Evolutionary conservation across 2,888 invertebrate genomes (phyloP).

Genomic region (Drosophila imparisetae): DNA sequence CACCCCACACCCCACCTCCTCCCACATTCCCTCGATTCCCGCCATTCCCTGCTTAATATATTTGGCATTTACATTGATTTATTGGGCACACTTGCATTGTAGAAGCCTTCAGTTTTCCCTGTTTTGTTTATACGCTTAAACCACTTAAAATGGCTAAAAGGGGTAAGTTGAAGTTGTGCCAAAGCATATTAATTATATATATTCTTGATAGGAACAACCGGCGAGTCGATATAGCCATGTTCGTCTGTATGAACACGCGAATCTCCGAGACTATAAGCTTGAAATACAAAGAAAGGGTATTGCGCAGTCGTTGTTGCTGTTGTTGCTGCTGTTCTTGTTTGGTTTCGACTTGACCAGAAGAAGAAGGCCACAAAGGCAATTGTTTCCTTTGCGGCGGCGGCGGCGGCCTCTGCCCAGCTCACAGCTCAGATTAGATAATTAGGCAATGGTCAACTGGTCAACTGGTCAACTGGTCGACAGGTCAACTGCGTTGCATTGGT

Average conservation of each 20-base stretch:
- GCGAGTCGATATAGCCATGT: background rate
- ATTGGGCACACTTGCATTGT: slow-evolving; percentile 14
- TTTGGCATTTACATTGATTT: slow-evolving; percentile 56
- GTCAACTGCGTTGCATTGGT: background rate
- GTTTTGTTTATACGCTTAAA: background rate
- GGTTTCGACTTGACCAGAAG: slow-evolving; percentile 15
- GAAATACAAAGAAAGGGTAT: background rate
- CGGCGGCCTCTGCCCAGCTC: background rate
- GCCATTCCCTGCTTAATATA: background rate
- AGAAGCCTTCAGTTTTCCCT: background rate
- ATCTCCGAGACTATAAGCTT: background rate
- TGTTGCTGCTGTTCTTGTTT: slow-evolving; percentile 4
- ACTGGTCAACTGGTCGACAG: slow-evolving; percentile 32
- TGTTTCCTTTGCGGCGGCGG: slow-evolving; percentile 50
- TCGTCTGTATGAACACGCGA: background rate
- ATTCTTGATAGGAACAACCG: background rate
- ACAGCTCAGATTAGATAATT: slow-evolving; percentile 12
- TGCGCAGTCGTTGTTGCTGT: background rate
- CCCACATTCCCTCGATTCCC: background rate
- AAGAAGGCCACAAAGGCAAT: slow-evolving; percentile 45
- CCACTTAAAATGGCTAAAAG: background rate
- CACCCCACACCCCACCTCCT: background rate
- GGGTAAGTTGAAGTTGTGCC: background rate
- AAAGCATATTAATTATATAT: background rate
- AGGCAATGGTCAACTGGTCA: slow-evolving; percentile 8